Base-by-base conservation (phyloP, 2,113 vertebrate genomes). In the Cepphus grylle region DNA sequence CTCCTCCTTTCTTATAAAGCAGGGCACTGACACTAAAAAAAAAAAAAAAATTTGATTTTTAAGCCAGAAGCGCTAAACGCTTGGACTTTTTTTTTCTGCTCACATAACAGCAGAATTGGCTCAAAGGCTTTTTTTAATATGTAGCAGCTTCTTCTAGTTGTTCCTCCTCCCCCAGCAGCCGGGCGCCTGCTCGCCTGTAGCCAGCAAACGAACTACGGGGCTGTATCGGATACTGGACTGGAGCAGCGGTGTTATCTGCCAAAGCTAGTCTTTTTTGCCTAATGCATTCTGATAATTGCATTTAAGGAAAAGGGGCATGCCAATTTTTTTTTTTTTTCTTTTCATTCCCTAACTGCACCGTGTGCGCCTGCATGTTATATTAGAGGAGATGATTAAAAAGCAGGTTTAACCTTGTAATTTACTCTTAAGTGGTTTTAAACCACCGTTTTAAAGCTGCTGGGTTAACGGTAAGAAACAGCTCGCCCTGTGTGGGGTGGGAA, bases 161-260 rank as follows among this genome's bases (percentile, higher is more conserved):
- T 52, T 80, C 8, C 12, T 69, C 20, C 40, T 16, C 5, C 6
- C 1, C 15, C 8, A 15, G 47, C 34, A 56, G n/a, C 38, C 19
- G 30, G 43, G 45, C 27, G 21, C 11, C 23, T 20, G 21, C 36
- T 52, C 18, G 25, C 29, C 34, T 1, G 0, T 4, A 18, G 50
- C 40, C 62, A 58, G n/a, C 9, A 10, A 1, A 11, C 4, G 9
- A 26, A 8, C 55, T 23, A 7, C 23, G 5, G 36, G 45, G 70
- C 25, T 26, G 17, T 29, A 2, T 3, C 13, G 10, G 12, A 7
- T 4, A 2, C 19, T 1, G 56, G 59, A 4, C 7, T 1, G 47
- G 69, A 74, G 47, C 38, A 16, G 58, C 4, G 9, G 19, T 0
- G 30, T 23, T 34, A 36, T 0, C 27, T n/a, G 18, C 22, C 52